Evolutionary conservation across 1,140 invertebrate species (phyloP), one percentile per base, ranked within the genome.

Genomic region (Hesperophylax magnus): DNA sequence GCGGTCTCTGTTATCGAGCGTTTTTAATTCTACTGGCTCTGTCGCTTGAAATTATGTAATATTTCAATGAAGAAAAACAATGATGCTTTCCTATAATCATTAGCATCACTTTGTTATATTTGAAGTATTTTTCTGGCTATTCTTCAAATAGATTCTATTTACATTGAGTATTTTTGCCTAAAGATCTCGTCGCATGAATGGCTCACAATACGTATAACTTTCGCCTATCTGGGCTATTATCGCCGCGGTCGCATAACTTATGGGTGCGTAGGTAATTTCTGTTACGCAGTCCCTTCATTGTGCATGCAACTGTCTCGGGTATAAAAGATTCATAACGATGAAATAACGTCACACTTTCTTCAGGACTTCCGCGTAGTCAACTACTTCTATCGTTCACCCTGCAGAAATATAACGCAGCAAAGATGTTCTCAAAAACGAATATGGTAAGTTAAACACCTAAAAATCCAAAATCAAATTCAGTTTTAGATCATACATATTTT

Each of bases 251-350:
- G 67, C 65, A 52, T 72, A 22, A 18, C 52, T 24, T 20, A n/a
- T 54, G 39, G 54, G 27, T 22, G 69, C 69, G 69, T 72, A 14
- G 47, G 20, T 56, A 72, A 18, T 58, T 60, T 60, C 18, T 39
- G 34, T 76, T 76, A 76, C 72, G 72, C 56, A 76, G 18, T 76
- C 72, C 15, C 53, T 60, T 76, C 72, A 63, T 77, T 77, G 53
- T 65, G 22, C 17, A 71, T 78, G 56, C 77, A 31, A 63, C 69
- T 56, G 77, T 78, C 31, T 22, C 31, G 39, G 27, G 71, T 80
- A 80, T 80, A 80, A 75, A 80, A 80, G 78, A 80, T 80, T 34
- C 15, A 39, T 80, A 80, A 54, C 78, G 56, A 34, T 54, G 20
- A 75, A 80, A 75, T 52, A 74, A 27, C 58, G 60, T 63, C 47